Percentiles rank a stretch among this genome's conserved stretches.
phyloP scores from a whole-genome alignment of 1,140 invertebrate genomes.

The Macrobrachium rosenbergii region DNA sequence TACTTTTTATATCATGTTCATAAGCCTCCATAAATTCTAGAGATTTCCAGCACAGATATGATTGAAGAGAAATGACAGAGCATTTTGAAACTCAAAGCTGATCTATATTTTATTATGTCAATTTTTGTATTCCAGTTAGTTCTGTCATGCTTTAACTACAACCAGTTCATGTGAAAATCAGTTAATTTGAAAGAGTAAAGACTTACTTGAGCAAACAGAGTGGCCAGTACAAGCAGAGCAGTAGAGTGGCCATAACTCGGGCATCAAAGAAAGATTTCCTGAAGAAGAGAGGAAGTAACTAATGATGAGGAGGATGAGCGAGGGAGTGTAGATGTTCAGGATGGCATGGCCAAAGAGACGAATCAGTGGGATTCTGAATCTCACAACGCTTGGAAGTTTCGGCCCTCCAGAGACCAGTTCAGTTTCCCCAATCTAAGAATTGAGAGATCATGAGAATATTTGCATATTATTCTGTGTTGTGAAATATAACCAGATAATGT shows the following conservation, averaged over 20 bases:
- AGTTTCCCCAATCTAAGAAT: constrained; percentile 36
- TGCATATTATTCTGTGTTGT: too few species aligned
- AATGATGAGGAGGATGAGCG: constrained; percentile 43
- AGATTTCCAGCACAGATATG: too few species aligned
- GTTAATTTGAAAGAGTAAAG: neutral
- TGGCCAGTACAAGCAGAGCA: constrained; percentile 33
- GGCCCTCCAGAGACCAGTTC: constrained; percentile 4
- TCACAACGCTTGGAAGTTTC: neutral
- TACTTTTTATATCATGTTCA: too few species aligned
- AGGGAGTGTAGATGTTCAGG: constrained; percentile 46
- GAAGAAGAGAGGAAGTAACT: constrained; percentile 40
- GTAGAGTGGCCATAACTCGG: constrained; percentile 29
- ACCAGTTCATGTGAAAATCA: neutral
- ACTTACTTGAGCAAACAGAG: constrained; percentile 37
- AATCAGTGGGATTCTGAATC: constrained; percentile 24
- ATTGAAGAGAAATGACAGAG: too few species aligned
- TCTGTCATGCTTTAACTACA: too few species aligned
- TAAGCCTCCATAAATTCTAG: too few species aligned
- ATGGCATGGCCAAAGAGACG: constrained; percentile 31
- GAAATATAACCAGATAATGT: too few species aligned
- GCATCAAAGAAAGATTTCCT: constrained; percentile 29
- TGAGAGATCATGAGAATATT: too few species aligned
- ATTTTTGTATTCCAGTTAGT: too few species aligned
- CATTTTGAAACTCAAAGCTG: too few species aligned
- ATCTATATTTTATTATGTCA: too few species aligned